These are phyloP conservation scores for Drosophila paranaensis DNA, from an alignment of 2,888 invertebrate species.

Conservation along the genomic window DNA sequence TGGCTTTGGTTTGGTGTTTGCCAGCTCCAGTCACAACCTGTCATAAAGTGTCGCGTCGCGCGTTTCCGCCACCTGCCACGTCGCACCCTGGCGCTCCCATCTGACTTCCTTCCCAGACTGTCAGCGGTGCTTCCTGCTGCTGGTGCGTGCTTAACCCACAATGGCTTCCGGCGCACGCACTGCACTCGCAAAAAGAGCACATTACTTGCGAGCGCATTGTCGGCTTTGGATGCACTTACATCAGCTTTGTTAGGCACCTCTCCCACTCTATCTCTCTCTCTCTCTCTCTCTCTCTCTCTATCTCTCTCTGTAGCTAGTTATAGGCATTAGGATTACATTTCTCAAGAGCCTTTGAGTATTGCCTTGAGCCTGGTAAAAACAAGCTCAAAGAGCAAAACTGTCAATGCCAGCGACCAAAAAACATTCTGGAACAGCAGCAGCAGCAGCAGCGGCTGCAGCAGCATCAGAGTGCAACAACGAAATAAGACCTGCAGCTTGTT, in stretches of 20 bases:
- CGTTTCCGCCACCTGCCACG: slow-evolving; percentile 50
- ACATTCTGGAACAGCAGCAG: background rate
- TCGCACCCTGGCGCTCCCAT: background rate
- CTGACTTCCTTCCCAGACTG: slow-evolving; percentile 25
- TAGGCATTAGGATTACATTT: slow-evolving; percentile 59
- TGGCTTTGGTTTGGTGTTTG: slow-evolving; percentile 22
- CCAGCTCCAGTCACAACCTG: slow-evolving; percentile 49
- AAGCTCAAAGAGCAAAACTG: slow-evolving; percentile 30
- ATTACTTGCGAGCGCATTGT: slow-evolving; percentile 47
- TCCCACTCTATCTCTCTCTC: background rate
- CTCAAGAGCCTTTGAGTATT: slow-evolving; percentile 45
- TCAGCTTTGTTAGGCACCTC: slow-evolving; percentile 2
- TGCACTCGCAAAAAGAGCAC: slow-evolving; percentile 50
- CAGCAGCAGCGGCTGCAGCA: background rate
- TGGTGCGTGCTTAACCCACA: slow-evolving; percentile 65
- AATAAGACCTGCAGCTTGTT: slow-evolving; percentile 40
- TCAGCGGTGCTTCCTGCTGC: slow-evolving; percentile 41
- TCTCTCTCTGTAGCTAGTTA: slow-evolving; percentile 37
- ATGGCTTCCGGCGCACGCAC: slow-evolving; percentile 74
- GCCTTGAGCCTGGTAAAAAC: slow-evolving; percentile 27
- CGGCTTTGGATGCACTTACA: slow-evolving; percentile 45
- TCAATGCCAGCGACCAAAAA: slow-evolving; percentile 24
- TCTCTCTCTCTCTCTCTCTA: background rate
- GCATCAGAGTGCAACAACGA: slow-evolving; percentile 10
- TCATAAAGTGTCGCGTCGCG: slow-evolving; percentile 72